Conservation (phyloP, 2,113 vertebrate genomes). For the Panthera uncia region DNA sequence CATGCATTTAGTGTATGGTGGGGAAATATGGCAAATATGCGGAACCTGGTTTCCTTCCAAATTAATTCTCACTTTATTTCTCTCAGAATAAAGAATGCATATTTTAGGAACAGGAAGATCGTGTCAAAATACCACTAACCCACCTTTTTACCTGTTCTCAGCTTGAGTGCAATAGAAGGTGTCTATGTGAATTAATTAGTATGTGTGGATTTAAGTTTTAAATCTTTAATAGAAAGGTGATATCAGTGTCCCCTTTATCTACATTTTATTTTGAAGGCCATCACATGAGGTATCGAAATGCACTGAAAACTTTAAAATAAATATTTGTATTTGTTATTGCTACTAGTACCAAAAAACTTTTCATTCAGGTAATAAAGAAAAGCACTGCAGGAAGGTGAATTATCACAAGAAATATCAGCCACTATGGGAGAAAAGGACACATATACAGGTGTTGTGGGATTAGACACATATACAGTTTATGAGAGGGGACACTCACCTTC, state of each 20-base stretch:
- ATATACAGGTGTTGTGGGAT: background rate
- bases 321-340: background rate
- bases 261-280: background rate
- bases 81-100: conserved; percentile 60
- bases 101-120: conserved; percentile 67
- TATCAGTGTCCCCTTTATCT: background rate
- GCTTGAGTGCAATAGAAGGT: background rate
- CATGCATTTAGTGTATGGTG: conserved; percentile 64
- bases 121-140: conserved; percentile 4
- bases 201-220: background rate
- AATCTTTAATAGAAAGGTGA: background rate
- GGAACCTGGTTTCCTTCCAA: background rate
- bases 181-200: background rate
- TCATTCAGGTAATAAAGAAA: background rate
- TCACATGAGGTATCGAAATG: background rate
- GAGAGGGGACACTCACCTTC: background rate
- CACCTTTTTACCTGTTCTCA: background rate
- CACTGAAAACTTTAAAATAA: background rate
- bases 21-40: conserved; percentile 58
- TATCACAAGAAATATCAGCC: conserved; percentile 15
- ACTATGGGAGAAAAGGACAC: background rate
- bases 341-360: background rate
- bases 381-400: background rate
- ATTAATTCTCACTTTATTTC: conserved; percentile 23
- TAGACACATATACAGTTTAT: background rate